These are phyloP conservation scores for Melopsittacus undulatus DNA, from an alignment of 2,797 vertebrate genomes.

Conservation along the genomic window DNA sequence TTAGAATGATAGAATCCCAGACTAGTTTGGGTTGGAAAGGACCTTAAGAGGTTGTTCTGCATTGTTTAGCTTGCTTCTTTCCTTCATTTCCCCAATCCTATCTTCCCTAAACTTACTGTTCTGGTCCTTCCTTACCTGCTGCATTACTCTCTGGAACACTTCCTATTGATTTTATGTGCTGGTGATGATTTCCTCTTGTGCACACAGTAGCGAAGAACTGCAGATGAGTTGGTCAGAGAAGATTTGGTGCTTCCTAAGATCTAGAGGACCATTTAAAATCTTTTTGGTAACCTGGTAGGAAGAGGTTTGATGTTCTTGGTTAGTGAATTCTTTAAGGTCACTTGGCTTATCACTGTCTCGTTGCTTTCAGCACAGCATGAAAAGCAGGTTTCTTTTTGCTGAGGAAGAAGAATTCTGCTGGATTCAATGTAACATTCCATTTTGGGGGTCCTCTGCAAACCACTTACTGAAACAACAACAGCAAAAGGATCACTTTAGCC, in stretches of 20 bases:
- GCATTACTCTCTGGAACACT: slow-evolving; percentile 21
- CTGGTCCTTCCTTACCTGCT: neutral
- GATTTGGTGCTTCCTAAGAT: neutral
- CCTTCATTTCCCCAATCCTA: neutral
- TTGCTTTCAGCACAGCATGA: neutral
- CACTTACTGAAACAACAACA: neutral
- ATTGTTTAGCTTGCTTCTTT: neutral
- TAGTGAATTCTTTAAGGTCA: neutral
- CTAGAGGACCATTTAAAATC: neutral
- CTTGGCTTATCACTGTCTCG: neutral
- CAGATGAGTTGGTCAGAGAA: neutral
- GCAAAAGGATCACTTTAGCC: neutral
- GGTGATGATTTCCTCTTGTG: slow-evolving; percentile 28
- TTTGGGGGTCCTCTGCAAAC: neutral
- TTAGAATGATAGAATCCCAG: neutral
- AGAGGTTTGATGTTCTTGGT: neutral
- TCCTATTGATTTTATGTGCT: slow-evolving; percentile 1
- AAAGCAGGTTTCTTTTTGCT: neutral
- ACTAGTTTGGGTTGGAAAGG: neutral
- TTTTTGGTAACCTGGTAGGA: neutral
- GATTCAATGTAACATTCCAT: neutral
- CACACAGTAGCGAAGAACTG: neutral
- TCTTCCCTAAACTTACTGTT: neutral
- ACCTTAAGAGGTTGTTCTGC: neutral
- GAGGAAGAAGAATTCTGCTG: neutral